These are phyloP conservation scores for Chelidonichthys spinosus DNA, from an alignment of 2,797 vertebrate species.

Conservation along the genomic window DNA sequence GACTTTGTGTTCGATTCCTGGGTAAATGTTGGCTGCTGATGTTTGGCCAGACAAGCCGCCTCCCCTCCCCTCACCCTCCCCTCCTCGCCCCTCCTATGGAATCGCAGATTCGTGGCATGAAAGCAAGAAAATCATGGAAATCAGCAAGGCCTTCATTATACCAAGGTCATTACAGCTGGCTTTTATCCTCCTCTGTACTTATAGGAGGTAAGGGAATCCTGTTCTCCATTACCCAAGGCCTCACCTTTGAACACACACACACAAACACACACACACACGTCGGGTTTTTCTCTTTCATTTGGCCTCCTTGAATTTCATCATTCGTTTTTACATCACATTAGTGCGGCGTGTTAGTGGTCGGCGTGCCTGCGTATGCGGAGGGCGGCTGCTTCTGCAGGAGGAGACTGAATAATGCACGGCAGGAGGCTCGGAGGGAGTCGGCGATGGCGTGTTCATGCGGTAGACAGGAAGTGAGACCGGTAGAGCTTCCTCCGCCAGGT, in stretches of 20 bases:
- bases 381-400: slow-evolving; percentile 78
- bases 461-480: slow-evolving; percentile 39
- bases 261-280: slow-evolving; percentile 41
- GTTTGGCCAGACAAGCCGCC: slow-evolving; percentile 71
- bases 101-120: slow-evolving; percentile 62
- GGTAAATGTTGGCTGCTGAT: slow-evolving; percentile 59
- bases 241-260: slow-evolving; percentile 84
- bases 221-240: slow-evolving; percentile 82
- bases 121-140: slow-evolving; percentile 81
- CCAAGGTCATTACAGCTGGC: slow-evolving; percentile 77
- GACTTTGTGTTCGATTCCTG: slow-evolving; percentile 71
- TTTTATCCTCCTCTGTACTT: slow-evolving; percentile 80
- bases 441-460: slow-evolving; percentile 42
- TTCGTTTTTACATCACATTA: slow-evolving; percentile 86
- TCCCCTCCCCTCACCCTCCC: slow-evolving; percentile 35
- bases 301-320: slow-evolving; percentile 86
- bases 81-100: slow-evolving; percentile 61
- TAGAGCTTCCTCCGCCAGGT: slow-evolving; percentile 29
- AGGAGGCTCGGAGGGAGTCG: slow-evolving; percentile 41
- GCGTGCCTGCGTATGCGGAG: slow-evolving; percentile 62
- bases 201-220: slow-evolving; percentile 81
- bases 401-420: slow-evolving; percentile 82
- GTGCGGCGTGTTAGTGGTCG: slow-evolving; percentile 76
- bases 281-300: slow-evolving; percentile 83
- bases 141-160: slow-evolving; percentile 80